phyloP scores from a whole-genome alignment of 2,797 vertebrate species.

The Coluber constrictor region DNA sequence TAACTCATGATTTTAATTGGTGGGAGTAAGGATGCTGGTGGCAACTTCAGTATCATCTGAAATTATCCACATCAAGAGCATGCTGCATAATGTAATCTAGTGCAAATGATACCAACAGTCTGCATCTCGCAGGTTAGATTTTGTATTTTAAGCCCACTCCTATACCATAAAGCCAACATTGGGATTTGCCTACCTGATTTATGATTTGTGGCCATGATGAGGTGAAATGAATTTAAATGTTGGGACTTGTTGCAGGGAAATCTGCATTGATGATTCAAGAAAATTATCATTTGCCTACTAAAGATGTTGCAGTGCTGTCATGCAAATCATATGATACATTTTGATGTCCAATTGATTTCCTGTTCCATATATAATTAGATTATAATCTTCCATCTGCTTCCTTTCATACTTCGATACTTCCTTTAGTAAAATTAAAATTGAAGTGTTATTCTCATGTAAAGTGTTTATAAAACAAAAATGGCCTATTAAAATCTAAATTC shows the following conservation, averaged over 20 bases:
- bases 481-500: neutral
- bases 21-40: neutral
- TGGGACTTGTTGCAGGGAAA: neutral
- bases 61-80: neutral
- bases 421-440: neutral
- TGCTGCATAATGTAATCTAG: neutral
- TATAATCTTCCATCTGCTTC: neutral
- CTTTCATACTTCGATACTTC: neutral
- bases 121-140: neutral
- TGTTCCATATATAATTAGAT: neutral
- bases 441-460: neutral
- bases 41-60: neutral
- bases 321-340: neutral
- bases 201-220: neutral
- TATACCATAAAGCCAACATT: neutral
- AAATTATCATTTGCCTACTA: neutral
- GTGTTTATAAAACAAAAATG: neutral
- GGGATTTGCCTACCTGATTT: neutral
- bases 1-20: neutral
- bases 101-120: neutral
- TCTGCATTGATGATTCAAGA: neutral
- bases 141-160: neutral
- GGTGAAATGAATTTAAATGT: neutral
- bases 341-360: neutral
- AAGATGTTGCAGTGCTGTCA: neutral